Evolutionary conservation across 2,113 vertebrate species (phyloP).

Genomic region (Petrocephalus zakoni): DNA sequence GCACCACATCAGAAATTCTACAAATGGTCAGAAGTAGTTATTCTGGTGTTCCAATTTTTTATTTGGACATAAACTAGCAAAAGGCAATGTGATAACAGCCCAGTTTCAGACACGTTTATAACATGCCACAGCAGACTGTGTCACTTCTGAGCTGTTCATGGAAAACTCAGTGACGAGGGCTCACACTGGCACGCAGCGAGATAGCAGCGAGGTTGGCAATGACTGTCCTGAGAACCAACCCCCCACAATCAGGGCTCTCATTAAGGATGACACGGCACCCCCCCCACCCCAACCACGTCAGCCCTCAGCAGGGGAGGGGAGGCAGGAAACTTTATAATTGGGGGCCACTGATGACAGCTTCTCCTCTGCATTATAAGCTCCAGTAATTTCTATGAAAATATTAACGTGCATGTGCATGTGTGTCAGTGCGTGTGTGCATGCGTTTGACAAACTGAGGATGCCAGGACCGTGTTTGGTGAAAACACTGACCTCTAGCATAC

Average conservation of each 20-base stretch:
- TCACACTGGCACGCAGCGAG: background rate
- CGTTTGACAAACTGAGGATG: conserved; percentile 10
- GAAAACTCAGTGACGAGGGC: background rate
- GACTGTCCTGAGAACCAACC: background rate
- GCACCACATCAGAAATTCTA: background rate
- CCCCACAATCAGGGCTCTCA: conserved; percentile 41
- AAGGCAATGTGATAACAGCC: background rate
- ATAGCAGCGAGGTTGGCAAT: background rate
- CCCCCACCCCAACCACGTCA: conserved; percentile 25
- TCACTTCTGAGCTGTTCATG: background rate
- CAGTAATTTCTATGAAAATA: conserved; percentile 59
- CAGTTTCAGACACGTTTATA: background rate
- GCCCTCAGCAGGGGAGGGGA: conserved; percentile 46
- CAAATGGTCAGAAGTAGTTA: background rate
- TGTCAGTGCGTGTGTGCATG: conserved; percentile 16
- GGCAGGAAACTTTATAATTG: conserved; percentile 73
- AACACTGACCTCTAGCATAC: no score
- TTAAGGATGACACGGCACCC: conserved; percentile 59
- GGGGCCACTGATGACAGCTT: conserved; percentile 69
- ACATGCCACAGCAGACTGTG: background rate
- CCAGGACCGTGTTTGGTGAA: background rate
- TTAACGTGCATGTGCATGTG: conserved; percentile 33
- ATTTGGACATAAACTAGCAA: background rate
- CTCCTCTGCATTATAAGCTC: conserved; percentile 68
- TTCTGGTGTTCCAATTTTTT: background rate